Percentiles rank a stretch among this genome's conserved stretches.
Conservation (phyloP, 2,888 invertebrate genomes). For the Drosophila sordidula region DNA sequence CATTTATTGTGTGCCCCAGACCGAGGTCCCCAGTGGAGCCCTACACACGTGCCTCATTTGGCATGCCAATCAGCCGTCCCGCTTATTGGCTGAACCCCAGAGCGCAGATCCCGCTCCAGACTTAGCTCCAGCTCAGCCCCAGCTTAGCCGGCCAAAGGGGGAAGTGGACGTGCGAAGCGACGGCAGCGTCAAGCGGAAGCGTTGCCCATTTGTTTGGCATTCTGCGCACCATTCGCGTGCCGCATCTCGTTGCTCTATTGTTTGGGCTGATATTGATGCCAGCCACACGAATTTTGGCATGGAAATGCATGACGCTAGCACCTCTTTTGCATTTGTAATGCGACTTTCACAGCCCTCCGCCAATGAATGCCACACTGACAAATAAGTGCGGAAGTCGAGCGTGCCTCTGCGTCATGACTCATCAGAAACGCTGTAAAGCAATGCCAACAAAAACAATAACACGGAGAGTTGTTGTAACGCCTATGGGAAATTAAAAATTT, state of each 20-base stretch:
- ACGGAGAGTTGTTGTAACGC: background rate
- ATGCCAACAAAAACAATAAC: constrained; percentile 3
- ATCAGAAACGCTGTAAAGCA: constrained; percentile 32
- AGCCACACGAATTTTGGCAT: constrained; percentile 38
- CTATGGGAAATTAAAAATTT: constrained; percentile 5
- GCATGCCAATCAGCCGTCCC: constrained; percentile 71
- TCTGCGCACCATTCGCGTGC: constrained; percentile 55
- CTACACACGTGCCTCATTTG: constrained; percentile 64
- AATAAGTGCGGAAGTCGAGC: constrained; percentile 43
- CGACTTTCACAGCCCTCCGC: constrained; percentile 42
- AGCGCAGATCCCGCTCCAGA: constrained; percentile 13
- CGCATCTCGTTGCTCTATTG: constrained; percentile 46
- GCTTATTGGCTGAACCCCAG: constrained; percentile 57
- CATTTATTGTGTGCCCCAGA: constrained; percentile 54
- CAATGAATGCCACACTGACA: constrained; percentile 10
- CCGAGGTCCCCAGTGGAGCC: constrained; percentile 18
- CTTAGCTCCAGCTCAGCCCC: constrained; percentile 7
- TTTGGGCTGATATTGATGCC: constrained; percentile 42
- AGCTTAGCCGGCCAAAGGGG: constrained; percentile 15
- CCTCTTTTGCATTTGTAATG: constrained; percentile 70
- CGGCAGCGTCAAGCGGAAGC: constrained; percentile 58
- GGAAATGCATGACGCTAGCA: constrained; percentile 53
- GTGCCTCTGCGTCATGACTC: constrained; percentile 36
- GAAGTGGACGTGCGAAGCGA: constrained; percentile 16
- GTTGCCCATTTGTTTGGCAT: constrained; percentile 52